A percentile compares a stretch with the other conserved stretches of the same genome.
Evolutionary conservation across 2,113 vertebrate genomes (phyloP).

Genomic region (human (Homo sapiens)): DNA sequence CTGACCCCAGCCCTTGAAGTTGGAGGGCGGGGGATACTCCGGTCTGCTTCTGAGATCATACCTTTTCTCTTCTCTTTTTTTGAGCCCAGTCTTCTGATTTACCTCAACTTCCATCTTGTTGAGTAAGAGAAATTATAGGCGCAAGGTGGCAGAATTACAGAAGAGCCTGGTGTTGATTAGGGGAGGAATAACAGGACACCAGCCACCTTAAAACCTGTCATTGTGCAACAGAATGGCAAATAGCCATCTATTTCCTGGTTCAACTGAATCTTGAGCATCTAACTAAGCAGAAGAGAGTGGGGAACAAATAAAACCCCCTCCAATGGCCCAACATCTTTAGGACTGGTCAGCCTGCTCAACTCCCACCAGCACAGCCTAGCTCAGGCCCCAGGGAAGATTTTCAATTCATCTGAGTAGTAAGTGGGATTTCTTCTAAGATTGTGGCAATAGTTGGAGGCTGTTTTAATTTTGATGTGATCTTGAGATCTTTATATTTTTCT

Average conservation of each 20-base stretch:
- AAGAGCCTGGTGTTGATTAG: background rate
- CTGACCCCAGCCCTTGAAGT: background rate
- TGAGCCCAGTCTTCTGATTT: background rate
- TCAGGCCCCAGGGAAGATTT: background rate
- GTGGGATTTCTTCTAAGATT: background rate
- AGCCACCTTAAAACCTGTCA: background rate
- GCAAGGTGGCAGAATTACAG: background rate
- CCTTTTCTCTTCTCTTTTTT: background rate
- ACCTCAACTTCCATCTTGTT: background rate
- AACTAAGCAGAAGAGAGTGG: background rate
- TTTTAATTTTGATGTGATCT: constrained; percentile 10
- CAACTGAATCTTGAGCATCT: background rate
- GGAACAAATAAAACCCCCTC: background rate
- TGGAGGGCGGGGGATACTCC: background rate
- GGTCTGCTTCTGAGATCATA: background rate
- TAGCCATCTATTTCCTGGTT: background rate
- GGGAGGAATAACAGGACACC: background rate
- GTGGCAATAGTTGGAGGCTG: background rate
- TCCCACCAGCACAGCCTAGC: background rate
- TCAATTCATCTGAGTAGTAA: background rate
- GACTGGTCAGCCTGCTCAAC: background rate
- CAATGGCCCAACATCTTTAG: background rate
- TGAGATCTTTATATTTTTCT: background rate
- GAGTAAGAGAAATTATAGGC: background rate
- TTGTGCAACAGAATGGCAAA: background rate